Conservation (phyloP, 1,140 invertebrate species). For the Lanistes nyassanus region DNA sequence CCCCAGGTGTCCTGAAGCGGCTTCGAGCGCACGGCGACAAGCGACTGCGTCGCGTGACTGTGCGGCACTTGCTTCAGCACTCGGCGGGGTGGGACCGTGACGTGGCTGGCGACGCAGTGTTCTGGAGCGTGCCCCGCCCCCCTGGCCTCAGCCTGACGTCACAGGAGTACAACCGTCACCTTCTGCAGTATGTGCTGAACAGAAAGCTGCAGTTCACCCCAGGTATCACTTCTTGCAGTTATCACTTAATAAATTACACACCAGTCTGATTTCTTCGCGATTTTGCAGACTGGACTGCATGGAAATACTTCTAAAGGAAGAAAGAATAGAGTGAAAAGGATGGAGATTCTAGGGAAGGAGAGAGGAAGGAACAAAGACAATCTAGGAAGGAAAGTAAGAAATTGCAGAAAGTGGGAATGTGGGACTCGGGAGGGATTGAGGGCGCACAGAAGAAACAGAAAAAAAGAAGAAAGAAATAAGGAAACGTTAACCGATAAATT, state of each 20-base stretch:
- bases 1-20: slow-evolving; percentile 33
- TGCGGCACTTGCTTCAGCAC: slow-evolving; percentile 55
- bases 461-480: too few relatives aligned
- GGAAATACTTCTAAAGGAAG: too few relatives aligned
- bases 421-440: too few relatives aligned
- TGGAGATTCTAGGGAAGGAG: too few relatives aligned
- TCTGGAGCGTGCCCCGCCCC: slow-evolving; percentile 28
- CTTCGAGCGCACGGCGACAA: slow-evolving; percentile 43
- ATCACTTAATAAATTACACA: not conserved
- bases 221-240: slow-evolving; percentile 36
- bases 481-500: not conserved
- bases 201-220: slow-evolving; percentile 54
- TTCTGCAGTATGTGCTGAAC: slow-evolving; percentile 48
- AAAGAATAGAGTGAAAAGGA: too few relatives aligned
- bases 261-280: too few relatives aligned
- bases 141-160: slow-evolving; percentile 14
- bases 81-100: slow-evolving; percentile 58
- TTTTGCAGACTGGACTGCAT: too few relatives aligned
- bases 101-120: slow-evolving; percentile 49
- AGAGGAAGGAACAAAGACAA: too few relatives aligned
- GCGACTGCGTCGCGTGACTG: slow-evolving; percentile 44
- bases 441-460: too few relatives aligned
- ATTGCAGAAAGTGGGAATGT: too few relatives aligned
- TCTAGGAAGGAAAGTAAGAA: too few relatives aligned
- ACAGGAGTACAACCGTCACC: slow-evolving; percentile 30